Percentiles rank a stretch among this genome's conserved stretches.
phyloP scores from a whole-genome alignment of 1,140 invertebrate genomes.

The Dinothrombium tinctorium region DNA sequence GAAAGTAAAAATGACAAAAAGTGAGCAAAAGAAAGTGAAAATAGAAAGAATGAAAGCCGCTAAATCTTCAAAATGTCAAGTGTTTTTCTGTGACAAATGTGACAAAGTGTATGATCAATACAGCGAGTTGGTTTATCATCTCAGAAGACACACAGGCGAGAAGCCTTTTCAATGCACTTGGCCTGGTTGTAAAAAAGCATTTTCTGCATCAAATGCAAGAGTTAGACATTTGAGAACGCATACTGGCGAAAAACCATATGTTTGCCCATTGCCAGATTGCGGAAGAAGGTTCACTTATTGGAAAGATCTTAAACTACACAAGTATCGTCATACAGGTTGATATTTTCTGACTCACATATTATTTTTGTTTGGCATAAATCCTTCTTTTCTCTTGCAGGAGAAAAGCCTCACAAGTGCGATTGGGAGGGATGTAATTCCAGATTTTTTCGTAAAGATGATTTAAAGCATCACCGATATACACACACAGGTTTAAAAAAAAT shows the following conservation, averaged over 20 bases:
- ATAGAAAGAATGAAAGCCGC: too few relatives aligned
- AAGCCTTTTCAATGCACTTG: constrained; percentile 63
- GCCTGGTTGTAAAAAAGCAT: constrained; percentile 61
- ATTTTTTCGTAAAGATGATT: constrained; percentile 81
- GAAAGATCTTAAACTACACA: background rate
- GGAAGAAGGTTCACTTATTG: background rate
- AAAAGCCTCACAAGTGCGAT: constrained; percentile 50
- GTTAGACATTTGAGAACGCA: background rate
- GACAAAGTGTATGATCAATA: constrained; percentile 62
- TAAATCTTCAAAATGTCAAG: background rate
- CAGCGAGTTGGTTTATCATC: constrained; percentile 61
- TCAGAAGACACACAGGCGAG: constrained; percentile 49
- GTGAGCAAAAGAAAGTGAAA: too few relatives aligned
- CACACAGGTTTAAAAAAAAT: background rate
- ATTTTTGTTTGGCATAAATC: too few relatives aligned
- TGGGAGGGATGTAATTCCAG: constrained; percentile 68
- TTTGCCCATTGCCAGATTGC: background rate
- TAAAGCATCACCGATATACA: constrained; percentile 20
- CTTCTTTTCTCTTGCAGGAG: constrained; percentile 46
- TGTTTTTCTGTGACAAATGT: constrained; percentile 25
- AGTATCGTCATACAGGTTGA: background rate
- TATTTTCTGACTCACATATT: background rate
- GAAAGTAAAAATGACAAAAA: too few relatives aligned
- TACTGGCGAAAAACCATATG: background rate
- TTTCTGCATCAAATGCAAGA: constrained; percentile 76